A percentile compares a stretch with the other conserved stretches of the same genome.
These are phyloP conservation scores for Tanytarsus gracilentus DNA, from an alignment of 2,888 invertebrate genomes.

Conservation along the genomic window DNA sequence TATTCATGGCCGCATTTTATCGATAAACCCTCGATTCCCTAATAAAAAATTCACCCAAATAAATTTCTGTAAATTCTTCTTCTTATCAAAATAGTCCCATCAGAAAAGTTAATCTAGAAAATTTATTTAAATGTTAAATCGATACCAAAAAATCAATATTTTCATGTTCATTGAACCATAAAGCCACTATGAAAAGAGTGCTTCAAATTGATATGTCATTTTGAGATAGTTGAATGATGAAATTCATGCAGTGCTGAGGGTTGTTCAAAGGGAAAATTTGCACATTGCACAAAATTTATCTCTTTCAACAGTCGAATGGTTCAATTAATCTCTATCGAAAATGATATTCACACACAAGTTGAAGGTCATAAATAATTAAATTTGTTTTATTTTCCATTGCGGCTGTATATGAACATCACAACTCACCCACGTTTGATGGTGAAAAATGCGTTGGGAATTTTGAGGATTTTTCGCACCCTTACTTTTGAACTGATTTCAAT, in stretches of 20 bases:
- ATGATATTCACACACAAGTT: not conserved
- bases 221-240: not conserved
- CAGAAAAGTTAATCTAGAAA: too few species aligned
- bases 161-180: not conserved
- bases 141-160: too few species aligned
- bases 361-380: conserved; percentile 12
- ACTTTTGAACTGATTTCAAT: conserved; percentile 13
- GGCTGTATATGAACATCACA: too few species aligned
- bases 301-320: conserved; percentile 4
- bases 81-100: too few species aligned
- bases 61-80: too few species aligned
- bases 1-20: too few species aligned
- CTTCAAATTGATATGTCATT: conserved; percentile 3
- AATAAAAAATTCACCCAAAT: too few species aligned
- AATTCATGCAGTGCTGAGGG: not conserved
- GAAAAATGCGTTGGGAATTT: too few species aligned
- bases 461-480: conserved; percentile 20
- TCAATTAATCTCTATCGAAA: not conserved
- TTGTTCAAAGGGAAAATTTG: not conserved
- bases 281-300: not conserved
- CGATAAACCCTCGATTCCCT: too few species aligned
- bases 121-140: too few species aligned
- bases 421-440: too few species aligned
- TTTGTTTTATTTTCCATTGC: not conserved
- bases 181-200: not conserved